phyloP scores from a whole-genome alignment of 2,888 invertebrate species.

The Chalcis sispes region DNA sequence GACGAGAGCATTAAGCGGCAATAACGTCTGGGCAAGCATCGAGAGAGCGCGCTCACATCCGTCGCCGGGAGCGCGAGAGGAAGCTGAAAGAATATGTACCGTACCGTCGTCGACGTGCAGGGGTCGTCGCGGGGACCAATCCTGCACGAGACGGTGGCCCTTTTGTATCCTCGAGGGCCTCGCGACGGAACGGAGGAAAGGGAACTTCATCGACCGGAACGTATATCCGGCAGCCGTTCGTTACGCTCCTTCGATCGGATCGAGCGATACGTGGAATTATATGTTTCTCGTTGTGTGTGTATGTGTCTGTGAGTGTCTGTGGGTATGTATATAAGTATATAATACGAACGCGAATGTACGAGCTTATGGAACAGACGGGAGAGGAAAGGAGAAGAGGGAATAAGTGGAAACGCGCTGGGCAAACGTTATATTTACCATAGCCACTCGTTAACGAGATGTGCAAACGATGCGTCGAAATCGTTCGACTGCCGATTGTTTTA shows the following conservation, averaged over 20 bases:
- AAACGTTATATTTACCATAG: too few species aligned
- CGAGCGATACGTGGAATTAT: not conserved
- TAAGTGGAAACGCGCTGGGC: not conserved
- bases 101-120: not conserved
- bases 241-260: constrained; percentile 29
- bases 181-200: too few species aligned
- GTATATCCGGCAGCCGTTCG: constrained; percentile 17
- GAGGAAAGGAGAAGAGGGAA: not conserved
- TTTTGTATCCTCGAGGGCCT: too few species aligned
- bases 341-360: not conserved
- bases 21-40: too few species aligned
- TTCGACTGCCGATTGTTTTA: constrained; percentile 6
- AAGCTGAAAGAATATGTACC: not conserved
- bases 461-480: not conserved
- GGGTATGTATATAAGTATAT: too few species aligned
- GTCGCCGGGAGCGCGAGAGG: not conserved
- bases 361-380: not conserved
- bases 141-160: not conserved
- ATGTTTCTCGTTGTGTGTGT: not conserved
- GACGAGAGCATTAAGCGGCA: too few species aligned
- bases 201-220: constrained; percentile 39
- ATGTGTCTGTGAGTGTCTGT: not conserved
- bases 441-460: constrained; percentile 23
- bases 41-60: not conserved
- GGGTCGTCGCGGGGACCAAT: not conserved